Base-by-base conservation (phyloP, 2,113 vertebrate genomes). In the Xiphorhynchus elegans region DNA sequence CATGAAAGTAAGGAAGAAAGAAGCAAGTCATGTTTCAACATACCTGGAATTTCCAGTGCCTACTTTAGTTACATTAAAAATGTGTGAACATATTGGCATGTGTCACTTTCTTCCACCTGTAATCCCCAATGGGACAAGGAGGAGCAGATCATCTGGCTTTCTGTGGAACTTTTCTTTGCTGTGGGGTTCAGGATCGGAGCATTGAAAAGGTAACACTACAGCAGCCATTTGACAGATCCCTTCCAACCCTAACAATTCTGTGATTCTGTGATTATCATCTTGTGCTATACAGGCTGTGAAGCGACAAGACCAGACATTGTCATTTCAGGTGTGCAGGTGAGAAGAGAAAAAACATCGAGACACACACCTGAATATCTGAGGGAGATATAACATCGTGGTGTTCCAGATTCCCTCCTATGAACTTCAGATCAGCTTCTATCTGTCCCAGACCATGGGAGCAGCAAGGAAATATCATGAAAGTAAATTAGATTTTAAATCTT, bases 321-420 rank as follows among this genome's bases (percentile, higher is more conserved):
- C 49, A 68, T 13, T 87, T 69, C 49, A 84, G n/a, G 10, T 42
- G 13, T 28, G 40, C 17, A 66, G 31, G 9, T 39, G 21, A 47
- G 77, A 73, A 59, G 33, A 66, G 26, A 87, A 81, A 87, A 87
- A 40, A 37, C 2, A 0, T 1, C 1, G 44, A 56, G 42, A 72
- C 17, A 33, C 17, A 47, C 13, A 66, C 13, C 33, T 70, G 23
- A 68, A 85, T n/a, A 69, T 37, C 19, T 35, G 26, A 78, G 60
- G 14, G 44, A 84, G 5, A 21, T 17, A 39, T 0, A 42, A 40
- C 0, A 2, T 28, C 66, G 49, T 52, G 23, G 49, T 2, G 0
- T 53, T 87, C 37, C 58, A 52, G n/a, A 69, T 76, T 85, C 7
- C 29, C 73, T 31, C 24, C 46, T 24, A 39, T 2, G 0, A 3